Percentiles rank a stretch among this genome's conserved stretches.
phyloP scores from a whole-genome alignment of 2,888 invertebrate genomes.

The Sturmia bella region DNA sequence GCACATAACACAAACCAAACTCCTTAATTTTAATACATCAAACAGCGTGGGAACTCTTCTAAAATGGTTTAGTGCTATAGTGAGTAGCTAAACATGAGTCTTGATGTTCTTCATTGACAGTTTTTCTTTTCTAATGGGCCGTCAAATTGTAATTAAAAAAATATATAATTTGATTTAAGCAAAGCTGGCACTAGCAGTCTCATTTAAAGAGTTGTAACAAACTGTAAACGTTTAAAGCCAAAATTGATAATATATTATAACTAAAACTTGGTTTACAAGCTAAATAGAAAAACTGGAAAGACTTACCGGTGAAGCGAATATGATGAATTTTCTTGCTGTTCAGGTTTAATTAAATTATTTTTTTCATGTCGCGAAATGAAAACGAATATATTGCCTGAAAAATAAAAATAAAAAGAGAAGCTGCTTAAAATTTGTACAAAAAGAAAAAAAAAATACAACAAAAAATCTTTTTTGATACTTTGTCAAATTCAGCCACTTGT shows the following conservation, averaged over 20 bases:
- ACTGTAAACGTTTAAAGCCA: not conserved
- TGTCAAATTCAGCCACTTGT: too few species aligned
- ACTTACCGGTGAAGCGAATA: too few species aligned
- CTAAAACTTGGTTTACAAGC: constrained; percentile 1
- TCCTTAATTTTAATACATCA: not conserved
- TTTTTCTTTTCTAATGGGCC: constrained; percentile 9
- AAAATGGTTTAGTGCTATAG: not conserved
- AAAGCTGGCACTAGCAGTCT: not conserved
- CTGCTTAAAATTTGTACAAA: too few species aligned
- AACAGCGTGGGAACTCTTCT: constrained; percentile 8
- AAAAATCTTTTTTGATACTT: too few species aligned
- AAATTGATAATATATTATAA: constrained; percentile 20
- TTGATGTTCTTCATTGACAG: constrained; percentile 21
- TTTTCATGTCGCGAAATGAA: too few species aligned
- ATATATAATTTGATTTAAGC: constrained; percentile 10
- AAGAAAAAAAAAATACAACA: too few species aligned
- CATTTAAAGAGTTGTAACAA: constrained; percentile 20
- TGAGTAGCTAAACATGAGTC: constrained; percentile 9
- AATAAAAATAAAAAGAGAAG: too few species aligned
- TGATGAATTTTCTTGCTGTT: too few species aligned
- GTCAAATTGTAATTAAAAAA: constrained; percentile 23
- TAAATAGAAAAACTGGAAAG: not conserved
- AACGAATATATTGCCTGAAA: too few species aligned
- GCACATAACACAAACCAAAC: constrained; percentile 3
- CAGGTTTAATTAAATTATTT: too few species aligned